phyloP scores from a whole-genome alignment of 2,888 invertebrate species.

The Lathronympha strigana region DNA sequence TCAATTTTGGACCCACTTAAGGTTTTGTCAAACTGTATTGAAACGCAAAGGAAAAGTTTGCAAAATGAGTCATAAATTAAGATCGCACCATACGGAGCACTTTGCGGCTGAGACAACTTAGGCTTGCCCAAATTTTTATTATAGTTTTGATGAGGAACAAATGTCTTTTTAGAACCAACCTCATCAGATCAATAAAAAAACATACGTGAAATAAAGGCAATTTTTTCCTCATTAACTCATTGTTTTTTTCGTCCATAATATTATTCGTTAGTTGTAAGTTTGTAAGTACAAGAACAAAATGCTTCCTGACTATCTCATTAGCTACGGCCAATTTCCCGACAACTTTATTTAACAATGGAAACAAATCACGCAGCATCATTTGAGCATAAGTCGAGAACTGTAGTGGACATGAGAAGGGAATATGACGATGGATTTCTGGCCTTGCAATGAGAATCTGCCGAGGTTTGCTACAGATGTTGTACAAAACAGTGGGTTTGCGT shows the following conservation, averaged over 20 bases:
- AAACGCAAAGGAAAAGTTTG: too few relatives aligned
- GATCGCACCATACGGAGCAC: too few relatives aligned
- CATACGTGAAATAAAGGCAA: neutral
- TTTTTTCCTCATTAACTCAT: neutral
- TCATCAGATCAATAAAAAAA: too few relatives aligned
- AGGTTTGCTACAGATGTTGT: conserved; percentile 10
- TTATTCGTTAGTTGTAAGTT: neutral
- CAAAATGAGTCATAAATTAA: too few relatives aligned
- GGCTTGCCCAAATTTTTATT: too few relatives aligned
- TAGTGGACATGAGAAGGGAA: neutral
- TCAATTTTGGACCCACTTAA: too few relatives aligned
- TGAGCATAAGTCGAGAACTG: neutral
- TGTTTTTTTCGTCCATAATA: neutral
- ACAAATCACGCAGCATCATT: conserved; percentile 15
- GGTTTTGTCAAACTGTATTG: too few relatives aligned
- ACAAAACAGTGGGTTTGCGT: conserved; percentile 31
- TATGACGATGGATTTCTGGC: conserved; percentile 31
- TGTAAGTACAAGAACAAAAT: conserved; percentile 7
- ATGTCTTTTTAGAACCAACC: too few relatives aligned
- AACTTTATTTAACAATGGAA: conserved; percentile 12
- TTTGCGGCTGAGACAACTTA: too few relatives aligned
- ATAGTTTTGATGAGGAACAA: too few relatives aligned
- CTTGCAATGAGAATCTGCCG: conserved; percentile 32
- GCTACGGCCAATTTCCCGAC: conserved; percentile 27
- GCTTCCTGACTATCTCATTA: conserved; percentile 27